phyloP scores from a whole-genome alignment of 1,140 invertebrate species.

The Camponotus pennsylvanicus region DNA sequence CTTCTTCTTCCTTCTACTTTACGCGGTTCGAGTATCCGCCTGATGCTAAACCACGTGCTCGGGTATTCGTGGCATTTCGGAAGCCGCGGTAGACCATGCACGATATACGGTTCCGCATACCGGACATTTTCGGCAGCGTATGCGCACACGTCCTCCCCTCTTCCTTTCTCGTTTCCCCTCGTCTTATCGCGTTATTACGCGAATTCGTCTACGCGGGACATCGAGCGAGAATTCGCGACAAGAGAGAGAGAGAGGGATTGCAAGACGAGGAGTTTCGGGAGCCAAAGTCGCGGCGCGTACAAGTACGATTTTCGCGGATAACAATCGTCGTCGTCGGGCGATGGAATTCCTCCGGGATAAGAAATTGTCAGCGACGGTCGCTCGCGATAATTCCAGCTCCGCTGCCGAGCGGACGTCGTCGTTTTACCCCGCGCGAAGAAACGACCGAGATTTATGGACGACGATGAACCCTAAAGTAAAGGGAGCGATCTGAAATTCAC shows the following conservation, averaged over 20 bases:
- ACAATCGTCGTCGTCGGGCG: conserved; percentile 61
- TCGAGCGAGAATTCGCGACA: conserved; percentile 63
- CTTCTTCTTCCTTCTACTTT: too few relatives aligned
- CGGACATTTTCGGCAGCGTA: conserved; percentile 65
- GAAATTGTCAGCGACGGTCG: conserved; percentile 64
- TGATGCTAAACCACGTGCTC: conserved; percentile 44
- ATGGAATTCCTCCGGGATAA: conserved; percentile 65
- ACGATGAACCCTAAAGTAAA: conserved; percentile 55
- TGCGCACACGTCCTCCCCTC: neutral
- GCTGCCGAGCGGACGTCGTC: conserved; percentile 14
- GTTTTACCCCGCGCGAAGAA: conserved; percentile 50
- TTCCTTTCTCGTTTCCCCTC: neutral
- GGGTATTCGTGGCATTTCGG: conserved; percentile 70
- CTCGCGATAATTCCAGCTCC: conserved; percentile 50
- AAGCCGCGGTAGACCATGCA: conserved; percentile 57
- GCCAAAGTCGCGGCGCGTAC: neutral
- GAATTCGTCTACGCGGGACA: conserved; percentile 57
- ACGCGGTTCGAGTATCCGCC: conserved; percentile 53
- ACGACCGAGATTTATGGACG: conserved; percentile 52
- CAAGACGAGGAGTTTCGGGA: neutral
- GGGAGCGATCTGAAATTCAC: conserved; percentile 55
- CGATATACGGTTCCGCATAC: conserved; percentile 64
- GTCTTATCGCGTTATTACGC: conserved; percentile 65
- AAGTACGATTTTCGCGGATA: conserved; percentile 61
- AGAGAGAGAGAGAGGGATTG: conserved; percentile 1